These are phyloP conservation scores for Sitobion miscanthi DNA, from an alignment of 1,140 invertebrate species.

Conservation along the genomic window DNA sequence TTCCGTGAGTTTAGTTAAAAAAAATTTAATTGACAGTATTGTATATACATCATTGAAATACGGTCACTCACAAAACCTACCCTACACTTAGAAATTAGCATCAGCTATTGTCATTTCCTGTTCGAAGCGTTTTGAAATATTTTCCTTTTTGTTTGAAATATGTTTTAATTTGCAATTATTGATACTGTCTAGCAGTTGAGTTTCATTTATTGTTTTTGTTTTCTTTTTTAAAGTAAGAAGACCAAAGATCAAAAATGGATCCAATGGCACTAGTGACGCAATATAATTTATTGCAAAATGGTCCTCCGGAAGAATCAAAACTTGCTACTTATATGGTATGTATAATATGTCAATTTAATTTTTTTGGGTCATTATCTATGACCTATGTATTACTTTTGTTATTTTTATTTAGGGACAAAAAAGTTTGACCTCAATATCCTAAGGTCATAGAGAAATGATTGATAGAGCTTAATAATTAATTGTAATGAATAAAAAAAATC, in stretches of 20 bases:
- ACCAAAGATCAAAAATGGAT: slow-evolving; percentile 62
- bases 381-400: background rate
- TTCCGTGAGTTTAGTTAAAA: background rate
- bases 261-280: slow-evolving; percentile 65
- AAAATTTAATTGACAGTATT: background rate
- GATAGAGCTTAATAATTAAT: background rate
- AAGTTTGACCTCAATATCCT: slow-evolving; percentile 12
- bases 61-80: background rate
- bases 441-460: background rate
- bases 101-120: background rate
- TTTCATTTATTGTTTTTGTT: background rate
- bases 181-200: background rate
- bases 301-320: slow-evolving; percentile 83
- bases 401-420: background rate
- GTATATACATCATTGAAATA: background rate
- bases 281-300: slow-evolving; percentile 68
- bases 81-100: background rate
- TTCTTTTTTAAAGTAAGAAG: background rate
- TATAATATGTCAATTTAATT: background rate
- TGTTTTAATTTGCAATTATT: background rate
- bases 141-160: background rate
- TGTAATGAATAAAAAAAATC: background rate
- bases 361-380: background rate
- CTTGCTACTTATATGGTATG: slow-evolving; percentile 82
- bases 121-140: background rate